Base-by-base conservation (phyloP, 2,888 invertebrate genomes). In the Arrhopalites spinosus region DNA sequence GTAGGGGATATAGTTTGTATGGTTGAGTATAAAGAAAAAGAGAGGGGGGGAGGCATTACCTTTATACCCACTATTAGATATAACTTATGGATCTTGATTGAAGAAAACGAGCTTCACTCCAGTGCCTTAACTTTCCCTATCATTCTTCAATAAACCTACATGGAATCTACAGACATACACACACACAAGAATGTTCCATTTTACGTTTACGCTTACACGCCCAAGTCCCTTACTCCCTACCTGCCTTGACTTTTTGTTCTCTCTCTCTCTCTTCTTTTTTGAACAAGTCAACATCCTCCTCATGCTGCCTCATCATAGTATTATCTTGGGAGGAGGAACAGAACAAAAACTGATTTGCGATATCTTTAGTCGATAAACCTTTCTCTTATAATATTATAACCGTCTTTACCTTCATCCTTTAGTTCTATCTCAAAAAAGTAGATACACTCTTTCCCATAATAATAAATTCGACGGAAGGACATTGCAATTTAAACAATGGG, bases 71-170 rank as follows among this genome's bases (percentile, higher is more conserved):
- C 36, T 64, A 64, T 76, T 69, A 53, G 69, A 68, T 68, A 70
- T 76, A 76, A 76, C 73, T 76, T 76, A 76, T 76, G 76, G 76
- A 76, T 73, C 76, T 76, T 76, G 76, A 76, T 76, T 76, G 76
- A 76, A 76, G 73, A 76, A 73, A 76, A 76, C 76, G 76, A 76
- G 76, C 73, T 63, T 30, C 64, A 30, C 50, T 30, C 43, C 30
- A 66, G 23, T 30, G 20, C 73, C 53, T 68, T 63, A 61, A 59
- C 36, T 47, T 50, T 43, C 63, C 47, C 45, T 45, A 56, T 72
- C 59, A 59, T 59, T 23, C 59, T 59, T 59, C 25, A 59, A 59
- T 59, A 59, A 59, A 59, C 59, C 59, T 23, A 59, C 13, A 59
- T 59, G 25, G 36, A 36, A 36, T 59, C 59, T 25, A 11, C 36